Evolutionary conservation across 2,113 vertebrate species (phyloP), one percentile per base, ranked within the genome.

Genomic region (Cephalopterus ornatus): DNA sequence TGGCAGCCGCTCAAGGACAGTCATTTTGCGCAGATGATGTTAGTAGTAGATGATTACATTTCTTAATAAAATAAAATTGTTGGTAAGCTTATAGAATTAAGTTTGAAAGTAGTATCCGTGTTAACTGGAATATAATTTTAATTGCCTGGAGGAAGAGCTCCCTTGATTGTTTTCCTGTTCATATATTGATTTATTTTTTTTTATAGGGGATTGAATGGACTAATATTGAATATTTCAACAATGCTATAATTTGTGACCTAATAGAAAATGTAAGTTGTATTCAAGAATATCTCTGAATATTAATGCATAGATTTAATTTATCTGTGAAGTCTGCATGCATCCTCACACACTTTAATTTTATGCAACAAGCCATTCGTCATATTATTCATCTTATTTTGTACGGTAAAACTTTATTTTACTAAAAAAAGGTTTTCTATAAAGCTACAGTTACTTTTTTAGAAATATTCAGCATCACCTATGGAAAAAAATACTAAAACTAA

Each of bases 191-290:
- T 82, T 96, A 5, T 92, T 33, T 79, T 97, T 96, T 97, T 94
- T 84, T 95, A 11, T 75, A 99, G 99, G 99, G 98, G 75, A 99
- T 99, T 92, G 99, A 99, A 93, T 99, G 99, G 99, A 99, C 99
- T 92, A 99, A 99, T 92, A 99, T 99, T 19, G 99, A 99, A 59
- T 99, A 99, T 97, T 99, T 99, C 98, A 99, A 99, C 98, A 99
- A 99, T 68, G 99, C 99, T 41, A 92, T 99, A 79, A 99, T 99
- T 97, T 99, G 99, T 96, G 99, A 99, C 97, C 98, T 99, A 81
- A 99, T 99, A 97, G 99, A 99, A 98, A 99, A 99, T 86, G 99
- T 99, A 98, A 99, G 99, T 99, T 74, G 13, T 15, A 33, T 32
- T 79, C 39, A 70, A 44, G 32, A 47, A 32, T 61, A 20, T 87